Conservation (phyloP, 2,113 vertebrate species). For the Limnothrissa miodon region DNA sequence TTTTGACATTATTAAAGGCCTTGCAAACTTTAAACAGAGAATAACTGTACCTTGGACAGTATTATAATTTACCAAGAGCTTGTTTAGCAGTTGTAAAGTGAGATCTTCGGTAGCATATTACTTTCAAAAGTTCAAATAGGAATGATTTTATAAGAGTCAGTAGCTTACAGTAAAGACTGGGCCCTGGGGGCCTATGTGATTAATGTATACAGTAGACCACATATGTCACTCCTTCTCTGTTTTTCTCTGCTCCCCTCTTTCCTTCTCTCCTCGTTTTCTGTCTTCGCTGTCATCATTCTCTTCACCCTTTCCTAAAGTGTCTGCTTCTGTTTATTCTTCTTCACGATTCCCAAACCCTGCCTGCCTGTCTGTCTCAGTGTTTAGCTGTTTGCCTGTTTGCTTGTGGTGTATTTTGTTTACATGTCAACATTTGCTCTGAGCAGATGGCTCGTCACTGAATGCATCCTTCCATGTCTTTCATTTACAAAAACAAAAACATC, state of each 20-base stretch:
- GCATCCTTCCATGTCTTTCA: not conserved
- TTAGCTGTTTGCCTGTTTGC: conserved; percentile 6
- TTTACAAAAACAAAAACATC: not conserved
- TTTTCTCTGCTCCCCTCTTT: not conserved
- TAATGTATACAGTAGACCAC: too few relatives aligned
- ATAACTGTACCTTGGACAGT: too few relatives aligned
- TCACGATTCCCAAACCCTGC: not conserved
- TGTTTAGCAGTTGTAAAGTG: too few relatives aligned
- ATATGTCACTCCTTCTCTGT: not conserved
- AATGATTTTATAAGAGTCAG: too few relatives aligned
- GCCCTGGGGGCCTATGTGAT: too few relatives aligned
- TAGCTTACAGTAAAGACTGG: too few relatives aligned
- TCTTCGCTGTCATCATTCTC: not conserved
- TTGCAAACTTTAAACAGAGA: too few relatives aligned
- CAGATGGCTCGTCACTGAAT: not conserved
- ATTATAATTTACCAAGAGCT: too few relatives aligned
- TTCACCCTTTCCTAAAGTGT: not conserved
- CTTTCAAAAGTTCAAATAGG: too few relatives aligned
- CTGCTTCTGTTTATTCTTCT: not conserved
- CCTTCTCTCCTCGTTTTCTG: not conserved
- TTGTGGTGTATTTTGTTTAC: not conserved
- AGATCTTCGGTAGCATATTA: too few relatives aligned
- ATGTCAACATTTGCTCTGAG: not conserved
- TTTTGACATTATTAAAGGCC: too few relatives aligned
- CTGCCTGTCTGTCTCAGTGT: not conserved